Base-by-base conservation (phyloP, 2,888 invertebrate genomes). In the Alentia gelatinosa region DNA sequence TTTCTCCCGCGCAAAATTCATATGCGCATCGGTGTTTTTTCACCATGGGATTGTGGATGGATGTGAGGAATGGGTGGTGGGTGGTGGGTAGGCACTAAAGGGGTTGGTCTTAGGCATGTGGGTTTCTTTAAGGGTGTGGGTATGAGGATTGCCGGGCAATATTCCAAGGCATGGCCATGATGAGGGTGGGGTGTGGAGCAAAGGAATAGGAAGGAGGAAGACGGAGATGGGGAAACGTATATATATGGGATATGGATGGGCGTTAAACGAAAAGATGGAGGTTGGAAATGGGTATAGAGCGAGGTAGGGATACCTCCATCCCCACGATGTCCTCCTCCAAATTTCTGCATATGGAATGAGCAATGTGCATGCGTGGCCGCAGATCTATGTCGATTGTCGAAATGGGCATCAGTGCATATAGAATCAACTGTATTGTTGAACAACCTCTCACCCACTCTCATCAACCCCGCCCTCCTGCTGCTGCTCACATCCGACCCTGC, bases 351-450 rank as follows among this genome's bases (percentile, higher is more conserved):
- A 86, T 42, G 86, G 42, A 47, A 86, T 86, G 86, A 86, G 86
- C 30, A 15, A 5, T 30, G 42, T 30, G 47, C 47, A 30, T 30
- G 86, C 33, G 47, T 35, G 86, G 50, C 26, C 86, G 35, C 47
- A 47, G 86, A 86, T n/a, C n/a, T n/a, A n/a, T 86, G 86, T 42
- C 47, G 50, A 86, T 86, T 30, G 47, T n/a, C 42, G 86, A 47
- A 86, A 86, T 86, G 42, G 86, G 35, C 86, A 47, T 39, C 86
- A 50, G 86, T 86, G 86, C 86, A 86, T 86, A 86, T 86, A 86
- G 86, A 86, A 86, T 86, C 86, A 86, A 86, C 86, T 42, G 42
- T 86, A 47, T 86, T 86, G 42, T 42, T 15, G 86, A 30, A 3
- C 23, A 7, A 7, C 63, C 63, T 26, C 63, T n/a, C n/a, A 50